These are phyloP conservation scores for Yponomeuta plumbellus DNA, from an alignment of 2,888 invertebrate species.

Conservation along the genomic window DNA sequence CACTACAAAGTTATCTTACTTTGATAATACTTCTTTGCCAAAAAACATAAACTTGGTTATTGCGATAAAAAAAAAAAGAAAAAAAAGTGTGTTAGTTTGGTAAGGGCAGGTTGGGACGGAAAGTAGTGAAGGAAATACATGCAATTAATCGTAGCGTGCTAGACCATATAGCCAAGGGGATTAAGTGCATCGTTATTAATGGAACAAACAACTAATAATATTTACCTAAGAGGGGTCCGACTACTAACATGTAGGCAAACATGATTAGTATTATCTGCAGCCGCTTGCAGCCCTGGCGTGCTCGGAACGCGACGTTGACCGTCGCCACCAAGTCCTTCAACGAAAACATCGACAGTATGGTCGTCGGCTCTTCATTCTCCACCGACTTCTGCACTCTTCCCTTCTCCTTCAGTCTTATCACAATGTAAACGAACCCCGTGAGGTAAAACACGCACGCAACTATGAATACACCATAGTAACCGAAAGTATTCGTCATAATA, in stretches of 20 bases:
- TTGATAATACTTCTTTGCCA: too few relatives aligned
- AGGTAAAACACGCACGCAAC: conserved; percentile 63
- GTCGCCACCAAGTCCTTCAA: conserved; percentile 63
- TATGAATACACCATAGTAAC: conserved; percentile 67
- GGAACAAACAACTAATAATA: conserved; percentile 6
- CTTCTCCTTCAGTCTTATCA: conserved; percentile 57
- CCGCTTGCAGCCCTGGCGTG: conserved; percentile 51
- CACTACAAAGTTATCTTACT: too few relatives aligned
- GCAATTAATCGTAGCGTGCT: too few relatives aligned
- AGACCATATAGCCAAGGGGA: neutral
- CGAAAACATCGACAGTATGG: conserved; percentile 51
- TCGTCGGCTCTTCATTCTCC: conserved; percentile 43
- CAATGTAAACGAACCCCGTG: conserved; percentile 61
- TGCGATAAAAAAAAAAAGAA: too few relatives aligned
- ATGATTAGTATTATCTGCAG: conserved; percentile 61
- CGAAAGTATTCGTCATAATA: conserved; percentile 64
- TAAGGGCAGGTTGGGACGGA: too few relatives aligned
- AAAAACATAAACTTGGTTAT: too few relatives aligned
- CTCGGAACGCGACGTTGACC: conserved; percentile 61
- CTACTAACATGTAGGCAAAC: conserved; percentile 68
- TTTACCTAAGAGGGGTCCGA: conserved; percentile 71
- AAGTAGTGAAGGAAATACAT: too few relatives aligned
- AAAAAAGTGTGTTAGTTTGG: too few relatives aligned
- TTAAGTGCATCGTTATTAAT: neutral
- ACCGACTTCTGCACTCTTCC: conserved; percentile 41